Base-by-base conservation (phyloP, 2,888 invertebrate genomes). In the Nomada hirtipes region DNA sequence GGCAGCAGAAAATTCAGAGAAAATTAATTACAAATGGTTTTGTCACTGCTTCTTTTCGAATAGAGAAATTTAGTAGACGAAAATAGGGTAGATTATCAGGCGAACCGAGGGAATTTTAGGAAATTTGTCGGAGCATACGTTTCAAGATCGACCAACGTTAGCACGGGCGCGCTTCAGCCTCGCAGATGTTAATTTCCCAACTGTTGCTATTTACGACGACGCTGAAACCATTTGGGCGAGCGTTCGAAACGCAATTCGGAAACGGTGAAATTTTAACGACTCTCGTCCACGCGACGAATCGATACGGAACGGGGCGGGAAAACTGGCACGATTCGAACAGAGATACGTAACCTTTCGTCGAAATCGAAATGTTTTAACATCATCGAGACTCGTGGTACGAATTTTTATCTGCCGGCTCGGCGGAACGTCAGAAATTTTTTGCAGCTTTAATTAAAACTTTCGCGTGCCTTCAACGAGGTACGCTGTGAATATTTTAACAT, bases 131-230 rank as follows among this genome's bases (percentile, higher is more conserved):
- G 50, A 63, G 52, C 15, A n/a, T 29, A 7, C 53, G 59, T 65
- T 82, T 71, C 59, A 63, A 74, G 82, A 82, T 82, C 71, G 64
- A 36, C 57, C 20, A 15, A 10, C 55, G 47, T n/a, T 42, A 42
- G 23, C 11, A 13, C n/a, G 67, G 36, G 57, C 68, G 75, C 71
- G 71, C 81, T 36, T 71, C 81, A 63, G 20, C 71, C 42, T 59
- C 59, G 75, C 83, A 83, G 83, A 83, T 83, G 83, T 78, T 83
- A 83, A 83, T 83, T 83, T 83, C 78, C 83, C 83, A 83, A 83
- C 83, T 83, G 83, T 83, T 83, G 83, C 83, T 83, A 83, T 83
- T 83, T 83, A 83, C 83, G 83, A 83, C 83, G 83, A 75, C 83
- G 63, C 47, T 52, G 83, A 78, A 78, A 75, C 78, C 83, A 65